Base-by-base conservation (phyloP, 2,888 invertebrate genomes). In the Heliconius sara region DNA sequence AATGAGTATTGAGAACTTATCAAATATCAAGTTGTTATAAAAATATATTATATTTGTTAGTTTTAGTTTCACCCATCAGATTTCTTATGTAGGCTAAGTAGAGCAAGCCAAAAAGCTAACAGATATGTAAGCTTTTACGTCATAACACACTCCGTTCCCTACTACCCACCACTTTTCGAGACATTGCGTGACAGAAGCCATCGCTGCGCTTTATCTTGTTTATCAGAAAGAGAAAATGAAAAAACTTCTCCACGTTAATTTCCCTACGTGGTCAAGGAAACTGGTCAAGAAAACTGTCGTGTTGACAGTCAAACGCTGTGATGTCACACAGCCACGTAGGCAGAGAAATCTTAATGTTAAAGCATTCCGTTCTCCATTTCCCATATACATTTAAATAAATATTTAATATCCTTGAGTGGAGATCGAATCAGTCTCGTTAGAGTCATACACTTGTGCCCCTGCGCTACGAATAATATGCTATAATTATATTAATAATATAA, bases 1-100 rank as follows among this genome's bases (percentile, higher is more conserved):
- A 74, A 39, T 74, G 72, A 57, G 30, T 63, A 39, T 39, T 60
- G 57, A 74, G 34, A 39, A 63, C 5, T 52, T 67, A 19, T n/a
- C 67, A 67, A 5, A 63, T 74, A 34, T 7, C n/a, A 68, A 68
- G 39, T n/a, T 30, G 19, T 66, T 30, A 7, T 30, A 66, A 2
- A 1, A 52, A 52, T 39, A 39, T 39, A 34, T 34, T 34, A 22
- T 67, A 4, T 66, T 9, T 60, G 25, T 63, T 63, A 1, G 25
- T 30, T 66, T 66, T 22, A 30, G 9, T 16, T 34, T 66, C 27
- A 66, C 19, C 30, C 66, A 60, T 60, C 60, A 52, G 19, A 6
- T 6, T 19, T 52, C 7, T 52, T 52, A 6, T 19, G 6, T 16
- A 52, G 0, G 52, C 19, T 52, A 1, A 52, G 52, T 52, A 52